phyloP scores from a whole-genome alignment of 2,113 vertebrate genomes.

The Catharus minimus region DNA sequence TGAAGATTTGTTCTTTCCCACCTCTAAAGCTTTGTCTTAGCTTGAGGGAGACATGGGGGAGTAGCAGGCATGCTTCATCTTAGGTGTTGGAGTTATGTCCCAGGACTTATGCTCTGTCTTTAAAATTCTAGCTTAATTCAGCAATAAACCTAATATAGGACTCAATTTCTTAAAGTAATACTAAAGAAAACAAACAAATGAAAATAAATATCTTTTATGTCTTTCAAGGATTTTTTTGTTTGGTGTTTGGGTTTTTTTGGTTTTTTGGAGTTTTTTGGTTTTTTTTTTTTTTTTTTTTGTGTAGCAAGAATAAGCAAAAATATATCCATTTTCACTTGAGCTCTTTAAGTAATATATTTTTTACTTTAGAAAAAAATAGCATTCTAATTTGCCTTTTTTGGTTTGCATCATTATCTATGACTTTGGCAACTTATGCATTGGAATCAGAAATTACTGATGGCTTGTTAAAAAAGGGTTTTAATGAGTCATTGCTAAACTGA shows the following conservation, averaged over 20 bases:
- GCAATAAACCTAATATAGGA: not conserved
- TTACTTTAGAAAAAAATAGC: not conserved
- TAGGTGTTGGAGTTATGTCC: not conserved
- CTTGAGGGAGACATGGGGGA: not conserved
- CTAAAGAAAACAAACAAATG: not conserved
- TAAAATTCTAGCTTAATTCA: not conserved
- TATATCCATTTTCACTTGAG: not conserved
- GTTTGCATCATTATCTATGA: not conserved
- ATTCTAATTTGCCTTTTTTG: not conserved
- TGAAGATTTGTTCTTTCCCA: not conserved
- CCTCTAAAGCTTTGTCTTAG: not conserved
- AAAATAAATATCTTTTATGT: not conserved
- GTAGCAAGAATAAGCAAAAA: not conserved
- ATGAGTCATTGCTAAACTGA: not conserved
- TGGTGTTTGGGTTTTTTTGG: accelerated
- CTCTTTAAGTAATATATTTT: not conserved
- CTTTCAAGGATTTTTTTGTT: not conserved
- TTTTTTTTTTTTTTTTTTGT: not conserved
- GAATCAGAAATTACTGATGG: not conserved
- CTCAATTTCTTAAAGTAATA: not conserved
- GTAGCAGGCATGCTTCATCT: not conserved
- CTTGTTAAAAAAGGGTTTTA: not conserved
- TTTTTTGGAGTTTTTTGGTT: too few species aligned
- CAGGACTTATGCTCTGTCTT: not conserved
- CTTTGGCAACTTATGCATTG: not conserved